A percentile compares a stretch with the other conserved stretches of the same genome.
These are phyloP conservation scores for Corythaixoides concolor DNA, from an alignment of 2,113 vertebrate genomes.

Conservation along the genomic window DNA sequence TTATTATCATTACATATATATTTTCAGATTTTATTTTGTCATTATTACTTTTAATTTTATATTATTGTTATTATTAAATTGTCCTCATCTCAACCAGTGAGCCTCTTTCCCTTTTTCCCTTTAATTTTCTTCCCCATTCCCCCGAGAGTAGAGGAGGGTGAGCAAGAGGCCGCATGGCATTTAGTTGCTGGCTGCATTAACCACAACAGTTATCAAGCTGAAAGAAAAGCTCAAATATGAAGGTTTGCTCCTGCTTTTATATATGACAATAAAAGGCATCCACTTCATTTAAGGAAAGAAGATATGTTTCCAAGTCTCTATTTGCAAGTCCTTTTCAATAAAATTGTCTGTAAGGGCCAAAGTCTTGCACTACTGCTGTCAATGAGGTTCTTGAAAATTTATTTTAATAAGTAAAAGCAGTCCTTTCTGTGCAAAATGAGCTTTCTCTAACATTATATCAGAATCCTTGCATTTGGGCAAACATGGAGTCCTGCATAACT, in stretches of 20 bases:
- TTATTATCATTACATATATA: no score
- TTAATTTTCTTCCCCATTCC: no score
- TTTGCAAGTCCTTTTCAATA: background rate
- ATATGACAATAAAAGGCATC: background rate
- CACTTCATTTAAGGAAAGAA: background rate
- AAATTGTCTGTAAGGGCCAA: background rate
- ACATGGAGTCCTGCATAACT: background rate
- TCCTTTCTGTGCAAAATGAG: background rate
- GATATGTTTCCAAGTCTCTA: background rate
- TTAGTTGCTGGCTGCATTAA: no score
- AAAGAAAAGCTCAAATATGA: background rate
- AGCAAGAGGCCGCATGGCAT: no score
- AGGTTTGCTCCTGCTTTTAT: background rate
- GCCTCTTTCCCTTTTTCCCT: no score
- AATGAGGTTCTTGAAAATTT: background rate
- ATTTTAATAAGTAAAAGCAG: background rate
- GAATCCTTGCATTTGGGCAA: background rate
- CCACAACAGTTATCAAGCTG: background rate
- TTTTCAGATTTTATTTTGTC: no score
- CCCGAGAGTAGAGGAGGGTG: no score
- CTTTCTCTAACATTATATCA: background rate
- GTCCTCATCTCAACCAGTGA: no score
- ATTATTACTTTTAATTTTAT: no score
- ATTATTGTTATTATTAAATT: no score
- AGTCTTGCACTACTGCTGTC: background rate